A percentile compares a stretch with the other conserved stretches of the same genome.
phyloP scores from a whole-genome alignment of 2,113 vertebrate genomes.

The Neogobius melanostomus region DNA sequence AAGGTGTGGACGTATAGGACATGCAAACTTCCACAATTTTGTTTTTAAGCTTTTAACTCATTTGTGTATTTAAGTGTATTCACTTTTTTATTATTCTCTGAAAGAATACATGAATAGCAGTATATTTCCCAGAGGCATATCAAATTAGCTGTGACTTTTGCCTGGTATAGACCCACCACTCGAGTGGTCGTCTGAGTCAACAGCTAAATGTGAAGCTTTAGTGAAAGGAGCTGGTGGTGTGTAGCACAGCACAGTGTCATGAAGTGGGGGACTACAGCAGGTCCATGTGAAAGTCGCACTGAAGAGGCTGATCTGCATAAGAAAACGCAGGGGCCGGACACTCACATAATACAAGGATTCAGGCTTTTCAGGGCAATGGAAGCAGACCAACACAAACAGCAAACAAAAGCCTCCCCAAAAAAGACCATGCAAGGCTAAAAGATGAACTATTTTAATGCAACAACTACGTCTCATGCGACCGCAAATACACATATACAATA shows the following conservation, averaged over 20 bases:
- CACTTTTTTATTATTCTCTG: too few relatives aligned
- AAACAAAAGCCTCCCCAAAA: conserved; percentile 25
- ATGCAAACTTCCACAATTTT: too few relatives aligned
- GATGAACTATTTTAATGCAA: background rate
- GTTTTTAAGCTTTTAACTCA: too few relatives aligned
- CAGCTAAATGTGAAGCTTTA: conserved; percentile 27
- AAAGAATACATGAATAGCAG: background rate
- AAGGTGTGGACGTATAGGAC: background rate
- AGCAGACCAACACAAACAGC: conserved; percentile 19
- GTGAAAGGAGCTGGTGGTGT: conserved; percentile 56
- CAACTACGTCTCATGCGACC: too few relatives aligned
- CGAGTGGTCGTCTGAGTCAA: conserved; percentile 56
- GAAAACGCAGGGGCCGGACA: conserved; percentile 57
- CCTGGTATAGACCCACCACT: conserved; percentile 23
- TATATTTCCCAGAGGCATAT: background rate
- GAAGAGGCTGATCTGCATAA: conserved; percentile 70
- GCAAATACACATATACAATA: too few relatives aligned
- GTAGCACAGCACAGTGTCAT: conserved; percentile 45
- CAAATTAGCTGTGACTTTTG: conserved; percentile 15
- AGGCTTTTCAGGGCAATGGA: conserved; percentile 49
- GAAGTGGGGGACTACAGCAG: conserved; percentile 49
- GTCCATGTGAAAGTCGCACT: conserved; percentile 55
- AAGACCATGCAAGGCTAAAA: background rate
- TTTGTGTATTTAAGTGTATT: too few relatives aligned
- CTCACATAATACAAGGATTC: conserved; percentile 36